Evolutionary conservation across 2,888 invertebrate genomes (phyloP).

Genomic region (Subacronicta megacephala): DNA sequence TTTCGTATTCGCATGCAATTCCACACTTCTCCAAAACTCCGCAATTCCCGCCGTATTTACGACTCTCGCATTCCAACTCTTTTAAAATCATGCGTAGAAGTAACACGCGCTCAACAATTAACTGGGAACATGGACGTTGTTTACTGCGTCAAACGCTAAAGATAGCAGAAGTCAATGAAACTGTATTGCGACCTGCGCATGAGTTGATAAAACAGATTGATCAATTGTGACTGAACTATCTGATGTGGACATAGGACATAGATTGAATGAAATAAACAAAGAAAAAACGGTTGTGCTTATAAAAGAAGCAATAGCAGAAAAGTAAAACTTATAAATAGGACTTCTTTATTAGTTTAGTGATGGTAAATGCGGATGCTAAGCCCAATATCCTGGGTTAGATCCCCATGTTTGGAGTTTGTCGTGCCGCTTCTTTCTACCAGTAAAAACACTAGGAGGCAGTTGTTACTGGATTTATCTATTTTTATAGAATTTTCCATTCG

Average conservation of each 20-base stretch:
- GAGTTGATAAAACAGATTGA: conserved; percentile 41
- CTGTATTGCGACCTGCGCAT: conserved; percentile 15
- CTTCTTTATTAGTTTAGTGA: no score
- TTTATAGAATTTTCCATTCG: no score
- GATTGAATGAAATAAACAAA: not conserved
- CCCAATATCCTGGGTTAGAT: no score
- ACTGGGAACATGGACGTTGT: conserved; percentile 6
- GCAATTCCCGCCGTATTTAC: no score
- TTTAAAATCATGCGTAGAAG: conserved; percentile 22
- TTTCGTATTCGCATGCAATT: no score
- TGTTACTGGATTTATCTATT: no score
- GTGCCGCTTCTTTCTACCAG: no score
- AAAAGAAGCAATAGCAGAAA: not conserved
- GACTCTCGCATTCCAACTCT: not conserved
- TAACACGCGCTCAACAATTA: not conserved
- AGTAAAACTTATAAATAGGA: no score
- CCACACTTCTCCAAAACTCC: no score
- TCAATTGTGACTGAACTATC: conserved; percentile 20
- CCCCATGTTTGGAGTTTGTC: no score
- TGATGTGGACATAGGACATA: conserved; percentile 16
- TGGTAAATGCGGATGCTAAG: no score
- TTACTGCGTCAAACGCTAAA: conserved; percentile 35
- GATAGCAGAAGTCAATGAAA: conserved; percentile 41
- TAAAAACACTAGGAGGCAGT: no score
- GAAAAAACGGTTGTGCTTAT: not conserved